Evolutionary conservation across 2,888 invertebrate genomes (phyloP).

Genomic region (Fabriciana adippe): DNA sequence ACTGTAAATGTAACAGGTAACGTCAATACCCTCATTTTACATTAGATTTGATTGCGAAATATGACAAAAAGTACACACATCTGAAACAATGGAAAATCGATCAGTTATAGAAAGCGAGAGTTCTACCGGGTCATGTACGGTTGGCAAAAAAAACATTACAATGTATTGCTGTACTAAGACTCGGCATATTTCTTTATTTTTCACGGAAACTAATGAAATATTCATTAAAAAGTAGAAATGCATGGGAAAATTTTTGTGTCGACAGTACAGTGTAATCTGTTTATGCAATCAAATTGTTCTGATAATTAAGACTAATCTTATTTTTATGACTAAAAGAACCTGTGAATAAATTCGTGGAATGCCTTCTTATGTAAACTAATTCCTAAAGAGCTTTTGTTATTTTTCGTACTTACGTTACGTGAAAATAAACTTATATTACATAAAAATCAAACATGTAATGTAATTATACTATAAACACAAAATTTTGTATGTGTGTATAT

Average conservation of each 20-base stretch:
- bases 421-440: too few species aligned
- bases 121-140: conserved; percentile 12
- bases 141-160: conserved; percentile 4
- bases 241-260: conserved; percentile 36
- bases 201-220: conserved; percentile 21
- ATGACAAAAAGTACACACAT: conserved; percentile 5
- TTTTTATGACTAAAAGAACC: not conserved
- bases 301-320: not conserved
- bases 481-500: too few species aligned
- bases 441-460: too few species aligned
- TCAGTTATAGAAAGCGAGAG: conserved; percentile 17
- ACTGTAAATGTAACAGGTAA: conserved; percentile 3
- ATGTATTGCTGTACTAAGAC: not conserved
- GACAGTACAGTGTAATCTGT: conserved; percentile 5
- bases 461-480: too few species aligned
- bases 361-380: too few species aligned
- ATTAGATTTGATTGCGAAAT: conserved; percentile 5
- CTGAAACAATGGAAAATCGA: conserved; percentile 20
- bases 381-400: too few species aligned
- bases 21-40: conserved; percentile 1
- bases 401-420: too few species aligned
- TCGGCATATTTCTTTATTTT: conserved; percentile 9
- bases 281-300: conserved; percentile 19
- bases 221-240: conserved; percentile 32
- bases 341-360: too few species aligned